phyloP scores from a whole-genome alignment of 92 coral and sea anemone species.

The Porites rus region DNA sequence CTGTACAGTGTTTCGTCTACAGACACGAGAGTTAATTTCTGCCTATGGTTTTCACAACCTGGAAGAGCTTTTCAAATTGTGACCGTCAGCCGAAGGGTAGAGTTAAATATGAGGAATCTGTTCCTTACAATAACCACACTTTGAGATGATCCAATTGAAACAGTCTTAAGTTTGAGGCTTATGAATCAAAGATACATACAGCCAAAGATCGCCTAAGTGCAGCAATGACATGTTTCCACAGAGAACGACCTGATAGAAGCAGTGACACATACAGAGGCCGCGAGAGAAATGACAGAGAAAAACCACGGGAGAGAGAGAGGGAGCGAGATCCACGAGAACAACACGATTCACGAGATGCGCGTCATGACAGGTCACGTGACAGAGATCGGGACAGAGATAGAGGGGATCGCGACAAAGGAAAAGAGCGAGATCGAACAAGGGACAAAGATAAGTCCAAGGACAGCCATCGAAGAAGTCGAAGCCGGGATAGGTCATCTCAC shows the following conservation, averaged over 20 bases:
- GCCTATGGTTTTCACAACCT: no score
- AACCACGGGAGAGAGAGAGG: slow-evolving; percentile 57
- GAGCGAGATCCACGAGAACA: slow-evolving; percentile 72
- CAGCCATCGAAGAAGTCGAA: slow-evolving; percentile 64
- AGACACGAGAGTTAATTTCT: no score
- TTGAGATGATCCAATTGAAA: no score
- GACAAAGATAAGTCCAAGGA: slow-evolving; percentile 67
- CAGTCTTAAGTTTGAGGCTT: no score
- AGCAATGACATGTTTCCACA: not conserved
- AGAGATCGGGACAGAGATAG: slow-evolving; percentile 71
- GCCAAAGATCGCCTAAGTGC: no score
- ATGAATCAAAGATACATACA: no score
- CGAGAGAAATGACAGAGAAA: slow-evolving; percentile 39
- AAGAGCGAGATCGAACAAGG: slow-evolving; percentile 77
- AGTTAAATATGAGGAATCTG: no score
- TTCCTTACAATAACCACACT: no score
- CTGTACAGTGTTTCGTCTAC: no score
- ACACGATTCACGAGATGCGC: slow-evolving; percentile 61
- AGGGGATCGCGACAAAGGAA: slow-evolving; percentile 65
- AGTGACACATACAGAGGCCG: slow-evolving; percentile 28
- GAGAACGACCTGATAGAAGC: slow-evolving; percentile 35
- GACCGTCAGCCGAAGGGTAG: no score
- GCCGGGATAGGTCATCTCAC: slow-evolving; percentile 75
- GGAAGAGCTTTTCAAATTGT: no score
- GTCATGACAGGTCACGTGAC: slow-evolving; percentile 73